Evolutionary conservation across 1,140 invertebrate genomes (phyloP).

Genomic region (Limonius californicus): DNA sequence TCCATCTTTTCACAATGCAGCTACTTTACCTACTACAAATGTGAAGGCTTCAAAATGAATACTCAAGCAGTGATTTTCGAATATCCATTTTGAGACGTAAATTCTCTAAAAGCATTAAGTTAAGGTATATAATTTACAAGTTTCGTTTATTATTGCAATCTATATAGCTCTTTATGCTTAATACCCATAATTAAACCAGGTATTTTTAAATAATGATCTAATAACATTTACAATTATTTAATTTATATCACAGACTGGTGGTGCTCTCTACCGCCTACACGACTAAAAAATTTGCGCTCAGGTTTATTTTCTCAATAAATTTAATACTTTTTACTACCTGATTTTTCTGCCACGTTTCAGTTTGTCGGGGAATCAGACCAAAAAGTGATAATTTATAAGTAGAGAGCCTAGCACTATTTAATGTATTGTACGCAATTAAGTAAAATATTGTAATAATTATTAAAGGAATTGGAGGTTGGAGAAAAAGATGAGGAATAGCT

Average conservation of each 20-base stretch:
- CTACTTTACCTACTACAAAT: conserved; percentile 9
- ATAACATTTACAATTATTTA: conserved; percentile 9
- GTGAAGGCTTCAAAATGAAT: not conserved
- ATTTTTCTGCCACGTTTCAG: too few species aligned
- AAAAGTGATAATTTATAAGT: not conserved
- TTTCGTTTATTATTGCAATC: conserved; percentile 14
- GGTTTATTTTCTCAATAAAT: not conserved
- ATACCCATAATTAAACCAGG: not conserved
- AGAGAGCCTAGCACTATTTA: not conserved
- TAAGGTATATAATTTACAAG: conserved; percentile 12
- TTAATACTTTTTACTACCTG: not conserved
- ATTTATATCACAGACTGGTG: conserved; percentile 10
- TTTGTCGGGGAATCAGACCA: too few species aligned
- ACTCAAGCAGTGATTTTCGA: not conserved
- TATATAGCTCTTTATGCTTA: conserved; percentile 13
- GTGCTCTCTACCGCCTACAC: conserved; percentile 4
- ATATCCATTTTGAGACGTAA: not conserved
- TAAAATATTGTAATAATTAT: not conserved
- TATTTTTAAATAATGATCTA: conserved; percentile 9
- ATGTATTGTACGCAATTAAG: not conserved
- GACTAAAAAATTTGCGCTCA: not conserved
- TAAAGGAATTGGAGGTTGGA: not conserved
- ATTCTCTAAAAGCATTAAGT: conserved; percentile 16
- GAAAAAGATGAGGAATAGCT: too few species aligned
- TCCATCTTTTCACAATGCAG: conserved; percentile 19